Evolutionary conservation across 2,888 invertebrate genomes (phyloP), one percentile per base, ranked within the genome.

Genomic region (Caenorhabditis angaria): DNA sequence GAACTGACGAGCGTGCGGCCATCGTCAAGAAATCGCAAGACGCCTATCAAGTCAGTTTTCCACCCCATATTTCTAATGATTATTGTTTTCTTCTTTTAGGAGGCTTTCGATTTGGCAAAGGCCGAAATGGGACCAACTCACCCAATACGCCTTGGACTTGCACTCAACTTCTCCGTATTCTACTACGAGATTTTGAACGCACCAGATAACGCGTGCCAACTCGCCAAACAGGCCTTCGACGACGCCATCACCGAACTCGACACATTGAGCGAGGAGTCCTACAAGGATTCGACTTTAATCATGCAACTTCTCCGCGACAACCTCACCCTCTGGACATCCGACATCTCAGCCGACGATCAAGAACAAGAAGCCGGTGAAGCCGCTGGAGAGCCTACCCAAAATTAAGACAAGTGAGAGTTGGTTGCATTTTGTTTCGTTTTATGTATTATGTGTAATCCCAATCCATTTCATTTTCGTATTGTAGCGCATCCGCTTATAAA

Each of bases 161-260:
- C 97, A 88, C 93, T 97, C 91, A 97, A 97, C 93, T 97, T 95
- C 92, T 97, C 97, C 89, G 97, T 97, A 90, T 97, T 97, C 92
- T 96, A 95, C 93, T 97, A 97, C 91, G 97, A 97, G 93, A 97
- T 97, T 90, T 93, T 95, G 91, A 96, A 95, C 92, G 94, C 95
- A 89, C 96, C 96, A 89, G 94, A 95, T 90, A 92, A 95, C 90
- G 97, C 97, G 90, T 97, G 97, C 91, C 94, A 95, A 91, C 92
- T 97, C 91, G 97, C 97, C 88, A 97, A 97, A 92, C 94, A 94
- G 96, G 97, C 97, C 86, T 99, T 99, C 91, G 97, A 99, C 91
- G 97, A 97, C 90, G 97, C 97, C 90, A 99, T 99, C 91, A 97
- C 97, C 87, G 96, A 97, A 91, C 91, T 99, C 91, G 97, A 99